phyloP scores from a whole-genome alignment of 2,888 invertebrate species.

The Heliconius ismenius region DNA sequence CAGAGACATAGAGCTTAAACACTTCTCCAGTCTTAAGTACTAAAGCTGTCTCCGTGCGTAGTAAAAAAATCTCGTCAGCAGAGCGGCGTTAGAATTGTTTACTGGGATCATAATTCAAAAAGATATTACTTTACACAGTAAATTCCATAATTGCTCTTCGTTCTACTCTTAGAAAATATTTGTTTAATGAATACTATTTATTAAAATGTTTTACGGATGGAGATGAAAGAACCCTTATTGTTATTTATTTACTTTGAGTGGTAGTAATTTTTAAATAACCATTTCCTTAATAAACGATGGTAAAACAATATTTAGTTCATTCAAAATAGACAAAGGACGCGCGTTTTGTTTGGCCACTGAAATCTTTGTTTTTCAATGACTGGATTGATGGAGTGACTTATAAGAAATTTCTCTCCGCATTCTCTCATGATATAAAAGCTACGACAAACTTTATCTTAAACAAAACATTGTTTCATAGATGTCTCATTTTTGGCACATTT shows the following conservation, averaged over 20 bases:
- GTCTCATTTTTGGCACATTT: conserved; percentile 16
- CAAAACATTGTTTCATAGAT: not conserved
- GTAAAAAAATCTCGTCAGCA: conserved; percentile 44
- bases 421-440: too few relatives aligned
- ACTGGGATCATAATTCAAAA: conserved; percentile 46
- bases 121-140: conserved; percentile 38
- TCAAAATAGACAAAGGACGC: too few relatives aligned
- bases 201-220: not conserved
- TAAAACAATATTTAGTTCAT: too few relatives aligned
- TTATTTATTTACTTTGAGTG: not conserved
- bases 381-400: not conserved
- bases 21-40: conserved; percentile 20
- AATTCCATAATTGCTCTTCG: conserved; percentile 35
- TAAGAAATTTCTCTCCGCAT: not conserved
- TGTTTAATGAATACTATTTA: conserved; percentile 9
- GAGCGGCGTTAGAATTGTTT: conserved; percentile 47
- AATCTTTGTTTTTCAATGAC: not conserved
- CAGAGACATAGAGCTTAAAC: conserved; percentile 34
- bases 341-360: not conserved
- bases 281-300: not conserved
- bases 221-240: not conserved
- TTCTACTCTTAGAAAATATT: conserved; percentile 20
- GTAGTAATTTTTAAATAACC: not conserved
- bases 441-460: not conserved
- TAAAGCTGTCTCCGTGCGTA: conserved; percentile 36